Evolutionary conservation across 2,113 vertebrate species (phyloP).

Genomic region (Antennarius striatus): DNA sequence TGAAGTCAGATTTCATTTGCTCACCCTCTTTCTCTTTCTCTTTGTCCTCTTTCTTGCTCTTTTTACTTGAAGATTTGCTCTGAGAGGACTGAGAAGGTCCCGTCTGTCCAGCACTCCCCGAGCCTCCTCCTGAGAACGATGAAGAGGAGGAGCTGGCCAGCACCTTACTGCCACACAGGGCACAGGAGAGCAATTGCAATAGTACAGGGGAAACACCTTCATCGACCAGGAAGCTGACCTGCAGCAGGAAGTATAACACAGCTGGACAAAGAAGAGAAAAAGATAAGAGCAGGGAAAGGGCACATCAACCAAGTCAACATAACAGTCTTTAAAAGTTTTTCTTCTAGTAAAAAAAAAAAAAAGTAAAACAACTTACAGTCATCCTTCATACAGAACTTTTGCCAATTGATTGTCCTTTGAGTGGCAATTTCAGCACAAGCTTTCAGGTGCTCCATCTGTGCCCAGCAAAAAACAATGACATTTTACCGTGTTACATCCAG

Average conservation of each 20-base stretch:
- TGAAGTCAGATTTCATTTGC: not conserved
- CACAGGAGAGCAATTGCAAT: conserved; percentile 94
- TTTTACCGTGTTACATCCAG: not conserved
- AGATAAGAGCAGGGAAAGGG: not conserved
- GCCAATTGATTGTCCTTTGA: conserved; percentile 96
- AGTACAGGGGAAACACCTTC: conserved; percentile 95
- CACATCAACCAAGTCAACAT: not conserved
- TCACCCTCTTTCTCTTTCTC: conserved; percentile 97
- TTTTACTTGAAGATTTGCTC: conserved; percentile 93
- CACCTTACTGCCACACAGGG: conserved; percentile 96
- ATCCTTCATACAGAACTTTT: conserved; percentile 99
- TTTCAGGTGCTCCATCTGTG: conserved; percentile 97
- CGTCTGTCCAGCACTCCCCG: conserved; percentile 72
- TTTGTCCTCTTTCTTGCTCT: conserved; percentile 98
- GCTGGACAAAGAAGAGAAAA: conserved; percentile 73
- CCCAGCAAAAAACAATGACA: conserved; percentile 14
- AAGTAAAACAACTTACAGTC: conserved; percentile 86
- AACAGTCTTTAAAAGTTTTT: not conserved
- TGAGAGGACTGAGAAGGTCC: conserved; percentile 86
- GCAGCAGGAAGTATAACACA: conserved; percentile 96
- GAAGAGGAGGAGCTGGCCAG: conserved; percentile 81
- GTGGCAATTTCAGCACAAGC: conserved; percentile 98
- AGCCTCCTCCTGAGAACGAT: conserved; percentile 64
- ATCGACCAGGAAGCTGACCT: conserved; percentile 98
- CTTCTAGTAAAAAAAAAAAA: not conserved